Percentiles rank a stretch among this genome's conserved stretches.
Conservation (phyloP, 2,888 invertebrate genomes). For the Augochlorella aurata region DNA sequence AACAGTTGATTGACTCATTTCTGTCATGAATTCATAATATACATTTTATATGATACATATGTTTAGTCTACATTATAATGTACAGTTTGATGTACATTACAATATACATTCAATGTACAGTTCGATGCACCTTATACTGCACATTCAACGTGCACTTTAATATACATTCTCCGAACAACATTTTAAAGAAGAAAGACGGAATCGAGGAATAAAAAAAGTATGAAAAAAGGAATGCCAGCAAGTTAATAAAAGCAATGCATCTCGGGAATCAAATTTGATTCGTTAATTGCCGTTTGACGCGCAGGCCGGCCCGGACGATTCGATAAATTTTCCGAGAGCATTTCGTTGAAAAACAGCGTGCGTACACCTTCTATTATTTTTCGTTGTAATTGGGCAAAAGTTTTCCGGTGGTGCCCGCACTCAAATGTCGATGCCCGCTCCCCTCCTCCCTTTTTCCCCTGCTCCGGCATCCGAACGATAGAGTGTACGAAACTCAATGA, state of each 20-base stretch:
- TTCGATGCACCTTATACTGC: no score
- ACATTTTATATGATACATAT: not conserved
- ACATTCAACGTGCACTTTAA: no score
- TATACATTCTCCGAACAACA: no score
- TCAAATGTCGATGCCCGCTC: no score
- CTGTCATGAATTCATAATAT: not conserved
- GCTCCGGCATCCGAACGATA: not conserved
- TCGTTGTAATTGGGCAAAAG: not conserved
- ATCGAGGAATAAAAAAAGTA: no score
- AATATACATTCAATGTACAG: no score
- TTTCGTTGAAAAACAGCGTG: not conserved
- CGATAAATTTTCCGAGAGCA: not conserved
- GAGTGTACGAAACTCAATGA: slow-evolving; percentile 7
- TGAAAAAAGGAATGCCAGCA: no score
- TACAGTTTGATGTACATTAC: no score
- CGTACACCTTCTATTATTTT: not conserved
- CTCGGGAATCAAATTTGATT: no score
- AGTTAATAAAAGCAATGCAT: no score
- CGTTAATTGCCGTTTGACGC: not conserved
- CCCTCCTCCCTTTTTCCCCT: not conserved
- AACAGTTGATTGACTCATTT: not conserved
- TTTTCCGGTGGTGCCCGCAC: not conserved
- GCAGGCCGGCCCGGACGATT: not conserved
- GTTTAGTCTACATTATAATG: no score
- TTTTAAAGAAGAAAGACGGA: no score